Evolutionary conservation across 2,113 vertebrate species (phyloP).

Genomic region (Terrapene triunguis): DNA sequence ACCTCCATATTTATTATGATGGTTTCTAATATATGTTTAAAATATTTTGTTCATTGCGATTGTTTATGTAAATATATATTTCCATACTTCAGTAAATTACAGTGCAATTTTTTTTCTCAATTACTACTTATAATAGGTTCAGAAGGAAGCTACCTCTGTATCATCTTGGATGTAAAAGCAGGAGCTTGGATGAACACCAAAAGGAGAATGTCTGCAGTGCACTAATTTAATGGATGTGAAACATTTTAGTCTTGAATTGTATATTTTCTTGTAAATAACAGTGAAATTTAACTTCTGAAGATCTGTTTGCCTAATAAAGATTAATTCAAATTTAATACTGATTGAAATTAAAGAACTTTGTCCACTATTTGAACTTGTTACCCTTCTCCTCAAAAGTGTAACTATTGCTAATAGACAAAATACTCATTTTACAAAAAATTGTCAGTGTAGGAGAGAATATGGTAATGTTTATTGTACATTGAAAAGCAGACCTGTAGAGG

Average conservation of each 20-base stretch:
- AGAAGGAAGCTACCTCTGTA: conserved; percentile 84
- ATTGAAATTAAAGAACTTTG: conserved; percentile 46
- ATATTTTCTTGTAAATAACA: conserved; percentile 82
- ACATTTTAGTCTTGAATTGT: conserved; percentile 66
- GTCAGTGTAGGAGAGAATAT: background rate
- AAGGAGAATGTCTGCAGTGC: conserved; percentile 25
- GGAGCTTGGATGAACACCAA: conserved; percentile 38
- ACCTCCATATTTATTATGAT: background rate
- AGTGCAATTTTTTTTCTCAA: background rate
- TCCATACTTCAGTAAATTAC: background rate
- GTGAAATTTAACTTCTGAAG: conserved; percentile 69
- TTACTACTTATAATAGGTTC: conserved; percentile 77
- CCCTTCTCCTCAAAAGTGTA: background rate
- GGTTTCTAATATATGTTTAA: background rate
- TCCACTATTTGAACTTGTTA: background rate
- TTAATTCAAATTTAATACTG: conserved; percentile 57
- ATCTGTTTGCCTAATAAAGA: conserved; percentile 75
- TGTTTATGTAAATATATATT: background rate
- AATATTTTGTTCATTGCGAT: background rate
- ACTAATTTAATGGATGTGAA: conserved; percentile 13
- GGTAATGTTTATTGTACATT: background rate
- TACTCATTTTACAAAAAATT: background rate
- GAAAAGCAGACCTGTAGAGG: background rate
- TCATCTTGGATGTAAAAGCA: conserved; percentile 87
- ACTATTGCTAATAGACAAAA: background rate